Evolutionary conservation across 2,113 vertebrate genomes (phyloP), one percentile per base, ranked within the genome.

Genomic region (Xenopus borealis): DNA sequence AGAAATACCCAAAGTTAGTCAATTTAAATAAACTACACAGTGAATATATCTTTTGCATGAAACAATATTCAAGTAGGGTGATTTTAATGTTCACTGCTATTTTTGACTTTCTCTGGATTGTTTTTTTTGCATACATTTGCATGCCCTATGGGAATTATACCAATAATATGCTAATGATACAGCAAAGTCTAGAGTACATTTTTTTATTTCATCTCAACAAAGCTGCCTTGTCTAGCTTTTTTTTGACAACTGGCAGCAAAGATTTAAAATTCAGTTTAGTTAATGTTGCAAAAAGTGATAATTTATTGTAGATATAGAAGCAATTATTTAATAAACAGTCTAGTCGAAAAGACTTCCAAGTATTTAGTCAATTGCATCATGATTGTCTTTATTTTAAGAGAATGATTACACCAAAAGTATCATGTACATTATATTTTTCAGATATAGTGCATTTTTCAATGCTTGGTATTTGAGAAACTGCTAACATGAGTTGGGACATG

Each of bases 71-170:
- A 95, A 91, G 90, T 84, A 87, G 92, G 93, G 92, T 92, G 90
- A 93, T 95, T 96, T 93, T 94, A 95, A 96, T 94, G 91, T 89
- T 90, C 91, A 92, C 91, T 96, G 93, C 96, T 98, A 98, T 98
- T 98, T 97, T 95, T 96, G 94, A 95, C 93, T 95, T 94, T 95
- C 94, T 93, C 93, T 94, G 94, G 95, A 95, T 96, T 85, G 92
- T 92, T 95, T 92, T 75, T 75, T 97, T 98, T 98, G 96, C 95
- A 98, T 98, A 97, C 87, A 98, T 98, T 98, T 96, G 95, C 96
- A 98, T 98, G 96, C 92, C 95, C 95, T 93, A 90, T 93, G 94
- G 94, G 96, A 96, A 98, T 97, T 95, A 95, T 96, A 85, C 93
- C 84, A 86, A 91, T 91, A 95, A 94, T 96, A 98, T 98, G 96